These are phyloP conservation scores for Panorpa germanica DNA, from an alignment of 2,888 invertebrate species.

Conservation along the genomic window DNA sequence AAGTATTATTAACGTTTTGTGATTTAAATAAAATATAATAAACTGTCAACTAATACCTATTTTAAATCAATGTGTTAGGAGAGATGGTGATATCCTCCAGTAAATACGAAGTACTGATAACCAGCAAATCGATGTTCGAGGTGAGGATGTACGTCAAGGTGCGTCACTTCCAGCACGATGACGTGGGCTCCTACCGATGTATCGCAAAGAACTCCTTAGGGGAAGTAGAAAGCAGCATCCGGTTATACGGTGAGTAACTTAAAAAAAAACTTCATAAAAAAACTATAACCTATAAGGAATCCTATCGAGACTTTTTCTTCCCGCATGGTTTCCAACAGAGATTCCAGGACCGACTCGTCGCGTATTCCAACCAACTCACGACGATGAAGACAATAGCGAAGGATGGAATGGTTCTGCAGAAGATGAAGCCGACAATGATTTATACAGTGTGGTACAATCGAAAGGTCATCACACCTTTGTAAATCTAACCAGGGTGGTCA, in stretches of 20 bases:
- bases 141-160: conserved; percentile 66
- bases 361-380: conserved; percentile 29
- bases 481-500: too few species aligned
- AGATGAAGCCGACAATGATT: too few species aligned
- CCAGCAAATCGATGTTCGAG: conserved; percentile 56
- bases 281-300: conserved; percentile 4
- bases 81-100: conserved; percentile 69
- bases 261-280: background rate
- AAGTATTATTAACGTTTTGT: too few species aligned
- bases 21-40: too few species aligned
- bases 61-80: conserved; percentile 36
- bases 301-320: conserved; percentile 12
- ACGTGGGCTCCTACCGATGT: conserved; percentile 69
- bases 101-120: conserved; percentile 59
- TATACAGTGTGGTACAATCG: too few species aligned
- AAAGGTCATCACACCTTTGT: too few species aligned
- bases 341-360: conserved; percentile 51
- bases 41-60: too few species aligned
- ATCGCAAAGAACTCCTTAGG: conserved; percentile 76
- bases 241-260: conserved; percentile 56
- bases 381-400: conserved; percentile 20
- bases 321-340: conserved; percentile 30
- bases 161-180: conserved; percentile 47
- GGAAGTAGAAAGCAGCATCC: conserved; percentile 72
- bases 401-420: too few species aligned